Percentiles rank a stretch among this genome's conserved stretches.
These are phyloP conservation scores for Urosaurus nigricauda DNA, from an alignment of 2,797 vertebrate species.

Conservation along the genomic window DNA sequence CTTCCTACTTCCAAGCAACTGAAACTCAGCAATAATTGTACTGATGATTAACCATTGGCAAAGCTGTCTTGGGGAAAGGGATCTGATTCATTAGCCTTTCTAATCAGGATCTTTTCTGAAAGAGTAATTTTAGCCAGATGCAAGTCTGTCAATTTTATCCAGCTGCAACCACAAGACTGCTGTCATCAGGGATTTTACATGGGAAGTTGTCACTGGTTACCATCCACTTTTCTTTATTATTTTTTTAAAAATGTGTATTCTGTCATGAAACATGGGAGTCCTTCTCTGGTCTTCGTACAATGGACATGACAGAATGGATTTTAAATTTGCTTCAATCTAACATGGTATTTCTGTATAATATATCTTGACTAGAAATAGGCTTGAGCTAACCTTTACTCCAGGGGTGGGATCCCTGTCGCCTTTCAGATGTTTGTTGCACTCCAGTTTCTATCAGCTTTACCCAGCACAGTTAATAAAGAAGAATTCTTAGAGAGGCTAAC, in stretches of 20 bases:
- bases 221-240: not conserved
- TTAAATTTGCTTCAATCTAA: not conserved
- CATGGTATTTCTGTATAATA: not conserved
- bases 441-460: too few relatives aligned
- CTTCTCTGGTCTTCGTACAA: not conserved
- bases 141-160: not conserved
- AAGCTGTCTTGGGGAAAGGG: not conserved
- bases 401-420: too few relatives aligned
- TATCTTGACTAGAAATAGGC: not conserved
- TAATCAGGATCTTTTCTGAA: conserved; percentile 15
- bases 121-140: not conserved
- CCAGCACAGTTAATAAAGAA: too few relatives aligned
- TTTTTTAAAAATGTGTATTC: too few relatives aligned
- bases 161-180: not conserved
- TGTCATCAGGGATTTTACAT: not conserved
- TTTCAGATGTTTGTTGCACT: too few relatives aligned
- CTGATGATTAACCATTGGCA: conserved; percentile 17
- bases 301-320: not conserved
- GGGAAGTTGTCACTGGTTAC: not conserved
- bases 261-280: not conserved
- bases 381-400: not conserved
- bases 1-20: not conserved
- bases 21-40: conserved; percentile 1
- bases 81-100: conserved; percentile 17
- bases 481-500: too few relatives aligned